Percentiles rank a stretch among this genome's conserved stretches.
Conservation (phyloP, 2,113 vertebrate species). For the human region GRCh38 chr3:153276001-153276500, state of each 20-base stretch:
- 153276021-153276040: accelerated
- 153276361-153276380: too few species aligned
- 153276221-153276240: neutral
- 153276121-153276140: neutral
- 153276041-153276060: neutral
- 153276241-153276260: neutral
- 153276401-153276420: too few species aligned
- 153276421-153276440: too few species aligned
- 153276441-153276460: too few species aligned
- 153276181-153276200: neutral
- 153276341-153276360: too few species aligned
- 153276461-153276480: too few species aligned
- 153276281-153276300: too few species aligned
- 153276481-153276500: too few species aligned
- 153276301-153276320: too few species aligned
- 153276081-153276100: neutral
- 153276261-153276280: neutral
- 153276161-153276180: accelerated
- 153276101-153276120: neutral
- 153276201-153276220: neutral
- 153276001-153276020: neutral
- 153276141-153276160: neutral
- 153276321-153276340: too few species aligned
- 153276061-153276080: neutral
- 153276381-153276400: too few species aligned